Evolutionary conservation across 2,888 invertebrate genomes (phyloP), one percentile per base, ranked within the genome.

Genomic region (Carabus problematicus): DNA sequence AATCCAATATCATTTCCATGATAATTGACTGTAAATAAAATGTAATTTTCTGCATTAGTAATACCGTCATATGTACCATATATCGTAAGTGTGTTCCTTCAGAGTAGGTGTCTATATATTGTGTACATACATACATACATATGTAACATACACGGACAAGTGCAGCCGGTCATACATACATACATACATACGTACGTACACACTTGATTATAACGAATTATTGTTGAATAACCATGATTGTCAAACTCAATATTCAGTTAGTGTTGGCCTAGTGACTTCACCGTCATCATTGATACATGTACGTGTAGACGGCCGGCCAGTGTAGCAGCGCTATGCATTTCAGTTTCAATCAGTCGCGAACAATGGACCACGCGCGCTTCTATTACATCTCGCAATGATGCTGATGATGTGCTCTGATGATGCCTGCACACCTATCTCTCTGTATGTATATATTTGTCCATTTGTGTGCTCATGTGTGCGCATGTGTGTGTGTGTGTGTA

Each of bases 401-500:
- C 19, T 63, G 49, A 29, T 41, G 47, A 63, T 63, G 52, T 63
- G 63, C 40, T 16, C 9, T 47, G 18, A 49, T 49, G 63, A 52
- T 52, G 52, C 40, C 49, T 40, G 52, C 41, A 52, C 40, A 41
- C n/a, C n/a, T n/a, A n/a, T n/a, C n/a, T n/a, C n/a, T n/a, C n/a
- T n/a, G n/a, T n/a, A n/a, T n/a, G n/a, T n/a, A n/a, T n/a, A n/a
- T n/a, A n/a, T n/a, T n/a, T n/a, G n/a, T n/a, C n/a, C n/a, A n/a
- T n/a, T 49, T 18, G 16, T 29, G 29, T 45, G 19, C 61, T 41
- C 43, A 19, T 19, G 47, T 14, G 43, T 8, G 29, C n/a, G n/a
- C 47, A 16, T 40, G 19, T 42, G 63, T 45, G 49, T 47, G 19
- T 18, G 43, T 42, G 43, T 41, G 63, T 45, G 47, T 11, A 42